Base-by-base conservation (phyloP, 2,113 vertebrate species). In the Cettia cetti region DNA sequence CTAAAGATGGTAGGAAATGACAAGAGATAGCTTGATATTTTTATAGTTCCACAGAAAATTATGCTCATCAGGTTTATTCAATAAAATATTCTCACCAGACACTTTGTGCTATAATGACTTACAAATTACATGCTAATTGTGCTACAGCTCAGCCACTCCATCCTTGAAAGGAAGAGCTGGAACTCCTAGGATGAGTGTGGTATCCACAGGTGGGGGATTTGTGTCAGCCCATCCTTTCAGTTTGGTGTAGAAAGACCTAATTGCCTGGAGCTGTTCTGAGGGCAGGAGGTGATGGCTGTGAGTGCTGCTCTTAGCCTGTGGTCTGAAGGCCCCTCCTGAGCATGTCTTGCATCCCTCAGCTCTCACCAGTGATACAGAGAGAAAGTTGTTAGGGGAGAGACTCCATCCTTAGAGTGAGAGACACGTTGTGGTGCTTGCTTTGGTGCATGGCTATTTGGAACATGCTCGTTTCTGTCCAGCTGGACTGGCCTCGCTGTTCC, bases 81-180 rank as follows among this genome's bases (percentile, higher is more conserved):
- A 81, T 98, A 91, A 98, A 97, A 88, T 92, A 95, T 96, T 97
- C 97, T 98, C 88, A 76, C 88, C 86, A 97, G 97, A 96, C 96
- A 96, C 95, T 97, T 97, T 94, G 95, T 54, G 59, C 97, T 54
- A 3, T 98, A 97, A 98, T 97, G 97, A 97, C 97, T 98, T 98
- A 97, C 96, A 98, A 97, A 98, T 98, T 94, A 94, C 96, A 97
- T 97, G 97, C 97, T 98, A 98, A 98, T 98, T 98, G 97, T 97
- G 96, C 88, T 92, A 92, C 92, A 72, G 94, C 94, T 93, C 96
- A 96, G 92, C 93, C 90, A 86, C 89, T 94, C 89, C 74, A 94
- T 82, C 94, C 94, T 96, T 89, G 91, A 92, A 94, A 96, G 89
- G 86, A 81, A 96, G 95, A 95, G 91, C 85, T 87, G 86, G 94